Base-by-base conservation (phyloP, 2,113 vertebrate species). In the Bathybates hornii region DNA sequence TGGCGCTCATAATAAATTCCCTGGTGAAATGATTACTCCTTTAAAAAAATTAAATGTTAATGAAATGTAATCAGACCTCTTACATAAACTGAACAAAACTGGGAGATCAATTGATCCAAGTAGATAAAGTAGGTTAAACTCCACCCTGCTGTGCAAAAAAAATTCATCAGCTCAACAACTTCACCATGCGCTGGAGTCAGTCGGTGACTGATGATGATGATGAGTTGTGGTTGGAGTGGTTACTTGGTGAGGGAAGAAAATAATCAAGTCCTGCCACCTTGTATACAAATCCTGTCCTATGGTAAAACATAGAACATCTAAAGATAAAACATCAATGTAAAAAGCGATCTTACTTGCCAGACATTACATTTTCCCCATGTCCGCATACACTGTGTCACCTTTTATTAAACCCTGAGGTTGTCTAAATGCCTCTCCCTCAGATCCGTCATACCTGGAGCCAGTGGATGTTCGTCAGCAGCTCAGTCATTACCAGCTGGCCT, bases 381-480 rank as follows among this genome's bases (percentile, higher is more conserved):
- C 71, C 9, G 3, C 71, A 50, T 76, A 32, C 43, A 29, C 71
- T 50, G 16, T 0, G 9, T 76, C 21, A 57, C 52, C 24, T 45
- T 61, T 41, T 45, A 59, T 45, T 81, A 82, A 48, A 43, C 24
- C 54, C 6, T 4, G 27, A 32, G 24, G 27, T 50, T 27, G 16
- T 19, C 12, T 38, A 78, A 78, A 78, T 12, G 6, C 14, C 38
- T 57, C 9, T 56, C 17, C 61, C 61, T 59, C 83, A 95, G 98
- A 99, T 82, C 96, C 97, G 1, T 97, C 96, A 0, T 98, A 99
- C 94, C 97, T 98, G 1, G 98, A 99, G 87, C 97, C 98, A 29
- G 97, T 97, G 1, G 98, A 99, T 59, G 98, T 99, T 80, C 97
- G 97, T 90, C 97, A 99, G 95, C 98, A 99, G 95, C 96, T 99